phyloP scores from a whole-genome alignment of 2,888 invertebrate species.

The Helobdella robusta region DNA sequence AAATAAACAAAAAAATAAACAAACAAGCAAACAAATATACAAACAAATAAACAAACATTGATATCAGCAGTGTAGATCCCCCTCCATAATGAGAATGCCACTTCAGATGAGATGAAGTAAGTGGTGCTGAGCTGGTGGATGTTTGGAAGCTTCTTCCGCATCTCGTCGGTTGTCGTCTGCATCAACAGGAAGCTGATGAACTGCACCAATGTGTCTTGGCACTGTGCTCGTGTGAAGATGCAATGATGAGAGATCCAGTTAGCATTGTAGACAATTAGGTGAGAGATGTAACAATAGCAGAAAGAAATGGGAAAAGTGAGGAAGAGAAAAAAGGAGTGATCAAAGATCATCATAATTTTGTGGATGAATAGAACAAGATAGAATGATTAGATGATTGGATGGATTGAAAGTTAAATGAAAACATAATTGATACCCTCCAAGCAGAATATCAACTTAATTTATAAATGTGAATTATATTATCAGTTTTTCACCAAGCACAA shows the following conservation, averaged over 20 bases:
- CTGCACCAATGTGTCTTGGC: slow-evolving; percentile 94
- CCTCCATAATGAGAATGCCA: slow-evolving; percentile 91
- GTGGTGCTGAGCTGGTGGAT: slow-evolving; percentile 77
- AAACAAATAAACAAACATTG: slow-evolving; percentile 54
- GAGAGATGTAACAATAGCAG: too few species aligned
- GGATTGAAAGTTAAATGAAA: not conserved
- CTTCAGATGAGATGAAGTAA: slow-evolving; percentile 87
- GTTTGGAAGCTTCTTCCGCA: slow-evolving; percentile 72
- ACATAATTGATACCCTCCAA: not conserved
- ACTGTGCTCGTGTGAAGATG: slow-evolving; percentile 55
- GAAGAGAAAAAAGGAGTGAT: too few species aligned
- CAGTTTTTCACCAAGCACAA: not conserved
- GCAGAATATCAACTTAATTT: not conserved
- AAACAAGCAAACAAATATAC: not conserved
- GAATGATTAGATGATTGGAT: not conserved
- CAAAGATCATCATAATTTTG: too few species aligned
- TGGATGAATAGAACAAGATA: not conserved
- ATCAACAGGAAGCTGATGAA: slow-evolving; percentile 90
- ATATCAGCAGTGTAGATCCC: slow-evolving; percentile 78
- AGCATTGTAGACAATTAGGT: too few species aligned
- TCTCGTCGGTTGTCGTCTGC: slow-evolving; percentile 86
- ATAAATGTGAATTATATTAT: not conserved
- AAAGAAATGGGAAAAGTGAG: too few species aligned
- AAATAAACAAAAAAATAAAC: not conserved
- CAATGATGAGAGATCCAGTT: not conserved